A percentile compares a stretch with the other conserved stretches of the same genome.
These are phyloP conservation scores for Montipora cactus DNA, from an alignment of 64 coral and sea anemone genomes.

Conservation along the genomic window DNA sequence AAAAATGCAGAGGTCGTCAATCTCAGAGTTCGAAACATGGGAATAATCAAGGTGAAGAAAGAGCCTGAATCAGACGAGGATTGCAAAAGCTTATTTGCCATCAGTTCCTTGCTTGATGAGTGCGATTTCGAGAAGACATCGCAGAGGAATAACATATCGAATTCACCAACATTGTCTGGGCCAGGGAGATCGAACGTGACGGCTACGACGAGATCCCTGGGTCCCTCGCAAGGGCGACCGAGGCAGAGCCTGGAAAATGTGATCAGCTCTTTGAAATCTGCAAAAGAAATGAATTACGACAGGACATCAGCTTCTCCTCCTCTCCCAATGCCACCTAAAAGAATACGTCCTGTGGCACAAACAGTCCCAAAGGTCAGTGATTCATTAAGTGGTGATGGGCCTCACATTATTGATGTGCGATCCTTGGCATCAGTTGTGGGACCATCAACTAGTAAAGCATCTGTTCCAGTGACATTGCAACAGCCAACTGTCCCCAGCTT, in stretches of 20 bases:
- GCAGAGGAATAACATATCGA: neutral
- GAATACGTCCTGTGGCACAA: neutral
- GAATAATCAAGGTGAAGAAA: conserved; percentile 29
- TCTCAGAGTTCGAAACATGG: conserved; percentile 35
- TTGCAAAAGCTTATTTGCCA: neutral
- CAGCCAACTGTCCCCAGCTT: neutral
- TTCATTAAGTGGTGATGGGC: neutral
- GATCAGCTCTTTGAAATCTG: conserved; percentile 45
- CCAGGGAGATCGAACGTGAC: neutral
- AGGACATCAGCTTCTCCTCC: neutral
- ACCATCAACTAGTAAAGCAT: neutral
- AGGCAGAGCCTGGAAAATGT: conserved; percentile 46
- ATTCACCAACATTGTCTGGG: conserved; percentile 16
- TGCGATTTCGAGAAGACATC: conserved; percentile 27
- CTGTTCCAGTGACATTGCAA: neutral
- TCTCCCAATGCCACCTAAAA: neutral
- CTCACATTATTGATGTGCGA: conserved; percentile 42
- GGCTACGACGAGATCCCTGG: neutral
- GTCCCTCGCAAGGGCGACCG: neutral
- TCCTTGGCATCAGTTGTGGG: conserved; percentile 6
- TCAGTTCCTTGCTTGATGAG: conserved; percentile 30
- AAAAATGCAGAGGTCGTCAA: conserved; percentile 3
- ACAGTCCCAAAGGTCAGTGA: neutral
- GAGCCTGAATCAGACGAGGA: conserved; percentile 33
- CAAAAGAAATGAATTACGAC: neutral